Percentiles rank a stretch among this genome's conserved stretches.
These are phyloP conservation scores for Hypercompe scribonia DNA, from an alignment of 2,888 invertebrate species.

Conservation along the genomic window DNA sequence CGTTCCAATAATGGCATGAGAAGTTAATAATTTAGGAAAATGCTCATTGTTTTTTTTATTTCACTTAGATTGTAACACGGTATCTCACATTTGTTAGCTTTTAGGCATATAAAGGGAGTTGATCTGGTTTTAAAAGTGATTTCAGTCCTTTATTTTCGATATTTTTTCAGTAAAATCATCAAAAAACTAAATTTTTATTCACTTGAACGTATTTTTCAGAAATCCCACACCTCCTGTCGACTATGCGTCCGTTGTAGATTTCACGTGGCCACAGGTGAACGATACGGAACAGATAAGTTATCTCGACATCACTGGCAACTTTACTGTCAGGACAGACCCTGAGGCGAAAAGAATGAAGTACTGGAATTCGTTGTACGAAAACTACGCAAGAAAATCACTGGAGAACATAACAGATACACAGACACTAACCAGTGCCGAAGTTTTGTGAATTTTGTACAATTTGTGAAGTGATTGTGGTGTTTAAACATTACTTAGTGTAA, in stretches of 20 bases:
- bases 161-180: background rate
- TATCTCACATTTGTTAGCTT: too few species aligned
- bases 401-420: constrained; percentile 39
- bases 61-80: too few species aligned
- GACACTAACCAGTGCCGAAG: constrained; percentile 26
- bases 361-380: constrained; percentile 85
- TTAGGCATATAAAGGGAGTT: background rate
- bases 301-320: constrained; percentile 85
- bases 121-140: background rate
- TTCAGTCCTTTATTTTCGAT: background rate
- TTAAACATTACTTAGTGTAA: constrained; percentile 19
- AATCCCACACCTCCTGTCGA: constrained; percentile 86
- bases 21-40: too few species aligned
- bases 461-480: constrained; percentile 29
- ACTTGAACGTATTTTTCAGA: constrained; percentile 56
- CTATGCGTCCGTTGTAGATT: constrained; percentile 80
- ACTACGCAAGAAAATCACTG: constrained; percentile 57
- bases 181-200: background rate
- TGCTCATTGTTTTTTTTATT: too few species aligned
- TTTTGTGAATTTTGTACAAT: constrained; percentile 6
- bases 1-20: too few species aligned
- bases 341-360: constrained; percentile 84
- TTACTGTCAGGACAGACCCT: constrained; percentile 82
- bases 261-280: constrained; percentile 85
- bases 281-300: constrained; percentile 73